Evolutionary conservation across 2,113 vertebrate species (phyloP), one percentile per base, ranked within the genome.

Genomic region (Bubalus kerabau): DNA sequence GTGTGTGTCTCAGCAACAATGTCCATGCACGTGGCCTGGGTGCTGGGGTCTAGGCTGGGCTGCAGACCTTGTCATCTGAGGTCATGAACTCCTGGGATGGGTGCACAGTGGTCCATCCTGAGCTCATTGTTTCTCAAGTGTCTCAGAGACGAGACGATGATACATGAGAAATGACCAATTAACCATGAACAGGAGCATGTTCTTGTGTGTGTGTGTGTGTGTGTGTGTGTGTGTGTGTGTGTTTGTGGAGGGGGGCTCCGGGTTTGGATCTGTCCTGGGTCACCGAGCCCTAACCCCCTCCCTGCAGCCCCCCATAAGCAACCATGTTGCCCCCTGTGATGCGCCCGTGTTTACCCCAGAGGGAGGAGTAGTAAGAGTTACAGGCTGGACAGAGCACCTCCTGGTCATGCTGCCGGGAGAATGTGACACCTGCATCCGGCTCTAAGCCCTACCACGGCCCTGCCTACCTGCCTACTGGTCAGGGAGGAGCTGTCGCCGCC

Each of bases 11-110:
- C 28, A 2, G 71, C 4, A 6, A 2, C 0, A 9, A 6, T 5
- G 48, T 28, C 62, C 12, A 10, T 28, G 48, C 8, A 0, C 0
- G 3, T 28, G 62, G 32, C 9, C 6, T 6, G 7, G 54, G 14
- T 2, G 5, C 24, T 17, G 9, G 26, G 28, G 71, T 24, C 76
- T 11, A 7, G 43, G 19, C 13, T 28, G 28, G 67, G 80, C 3
- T 15, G 32, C 32, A 59, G 64, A 17, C 23, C 15, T 43, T 14
- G 40, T 52, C 21, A 4, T n/a, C 40, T 50, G 52, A 81, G 26
- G 43, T 48, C 4, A 0, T 11, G 8, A 24, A 2, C 13, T 67
- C 52, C 50, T 30, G 48, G 30, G 60, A 15, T 0, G 23, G 74
- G 56, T 3, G 32, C 23, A 0, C 2, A 19, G 30, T 43, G 21